Conservation (phyloP, 35 echinoderm and acorn worm species). For the Apostichopus japonicus region DNA sequence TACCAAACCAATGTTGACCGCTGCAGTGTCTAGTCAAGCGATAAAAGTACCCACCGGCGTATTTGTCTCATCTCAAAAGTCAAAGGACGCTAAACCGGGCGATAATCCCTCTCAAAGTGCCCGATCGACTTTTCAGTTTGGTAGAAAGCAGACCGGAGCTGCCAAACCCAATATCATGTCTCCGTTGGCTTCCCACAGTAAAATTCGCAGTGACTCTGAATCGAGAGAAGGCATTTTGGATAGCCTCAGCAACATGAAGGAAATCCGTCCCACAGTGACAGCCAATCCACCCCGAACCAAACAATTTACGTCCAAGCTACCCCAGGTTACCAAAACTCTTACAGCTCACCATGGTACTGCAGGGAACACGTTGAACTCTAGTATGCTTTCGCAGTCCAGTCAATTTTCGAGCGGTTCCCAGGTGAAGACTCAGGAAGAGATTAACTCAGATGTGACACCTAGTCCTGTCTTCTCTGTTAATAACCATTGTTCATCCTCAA, state of each 20-base stretch:
- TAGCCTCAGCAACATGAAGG: neutral
- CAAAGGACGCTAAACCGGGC: neutral
- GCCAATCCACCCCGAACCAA: neutral
- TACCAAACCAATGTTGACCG: neutral
- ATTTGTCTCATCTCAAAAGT: neutral
- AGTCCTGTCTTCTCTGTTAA: slow-evolving; percentile 10
- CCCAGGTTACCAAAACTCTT: neutral
- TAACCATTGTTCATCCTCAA: neutral
- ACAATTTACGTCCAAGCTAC: neutral
- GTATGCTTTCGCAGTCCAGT: slow-evolving; percentile 7
- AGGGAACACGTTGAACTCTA: neutral
- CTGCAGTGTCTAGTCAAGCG: neutral
- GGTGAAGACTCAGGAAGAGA: neutral
- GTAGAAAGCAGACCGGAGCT: neutral
- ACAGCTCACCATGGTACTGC: neutral
- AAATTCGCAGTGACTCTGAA: neutral
- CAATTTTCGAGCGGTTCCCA: slow-evolving; percentile 35
- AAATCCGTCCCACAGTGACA: neutral
- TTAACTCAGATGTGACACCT: slow-evolving; percentile 5
- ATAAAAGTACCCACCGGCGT: neutral
- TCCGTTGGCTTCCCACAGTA: neutral
- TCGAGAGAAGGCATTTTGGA: neutral
- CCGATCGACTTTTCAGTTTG: slow-evolving; percentile 4
- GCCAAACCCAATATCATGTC: neutral
- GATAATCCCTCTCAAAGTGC: neutral